These are phyloP conservation scores for Cardiocondyla obscurior DNA, from an alignment of 1,140 invertebrate species.

Conservation along the genomic window DNA sequence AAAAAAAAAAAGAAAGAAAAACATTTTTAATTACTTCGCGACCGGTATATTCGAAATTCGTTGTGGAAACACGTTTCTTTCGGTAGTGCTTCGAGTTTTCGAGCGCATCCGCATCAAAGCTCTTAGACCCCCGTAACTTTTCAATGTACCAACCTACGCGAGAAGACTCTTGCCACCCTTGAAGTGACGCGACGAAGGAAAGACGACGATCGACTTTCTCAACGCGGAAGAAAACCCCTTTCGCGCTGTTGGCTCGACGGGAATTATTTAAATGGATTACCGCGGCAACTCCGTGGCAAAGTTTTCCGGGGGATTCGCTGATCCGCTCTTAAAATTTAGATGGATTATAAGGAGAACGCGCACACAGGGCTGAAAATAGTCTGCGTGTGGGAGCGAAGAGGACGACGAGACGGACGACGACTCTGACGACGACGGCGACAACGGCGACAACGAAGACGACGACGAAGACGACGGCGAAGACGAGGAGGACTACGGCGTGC, in stretches of 20 bases:
- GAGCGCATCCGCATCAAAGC: constrained; percentile 21
- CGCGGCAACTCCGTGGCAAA: constrained; percentile 75
- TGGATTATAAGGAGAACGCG: constrained; percentile 79
- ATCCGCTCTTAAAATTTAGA: constrained; percentile 83
- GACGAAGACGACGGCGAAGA: constrained; percentile 66
- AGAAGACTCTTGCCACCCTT: not conserved
- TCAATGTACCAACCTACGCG: constrained; percentile 45
- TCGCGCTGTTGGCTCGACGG: constrained; percentile 75
- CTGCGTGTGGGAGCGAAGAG: constrained; percentile 51
- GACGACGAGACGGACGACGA: constrained; percentile 63
- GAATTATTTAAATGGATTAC: constrained; percentile 84
- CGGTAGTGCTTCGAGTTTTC: not conserved
- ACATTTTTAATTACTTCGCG: not conserved
- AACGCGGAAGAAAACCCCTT: constrained; percentile 69
- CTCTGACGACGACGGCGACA: constrained; percentile 47
- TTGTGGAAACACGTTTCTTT: not conserved
- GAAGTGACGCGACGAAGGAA: constrained; percentile 32
- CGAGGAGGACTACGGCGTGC: constrained; percentile 28
- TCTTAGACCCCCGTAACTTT: constrained; percentile 45
- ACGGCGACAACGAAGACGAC: constrained; percentile 54
- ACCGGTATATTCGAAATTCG: not conserved
- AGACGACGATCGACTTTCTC: constrained; percentile 64
- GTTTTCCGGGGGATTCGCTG: constrained; percentile 77
- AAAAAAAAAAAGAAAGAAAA: not conserved
- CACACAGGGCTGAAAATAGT: constrained; percentile 20